Conservation (phyloP, 2,797 vertebrate genomes). For the Remorina albescens region DNA sequence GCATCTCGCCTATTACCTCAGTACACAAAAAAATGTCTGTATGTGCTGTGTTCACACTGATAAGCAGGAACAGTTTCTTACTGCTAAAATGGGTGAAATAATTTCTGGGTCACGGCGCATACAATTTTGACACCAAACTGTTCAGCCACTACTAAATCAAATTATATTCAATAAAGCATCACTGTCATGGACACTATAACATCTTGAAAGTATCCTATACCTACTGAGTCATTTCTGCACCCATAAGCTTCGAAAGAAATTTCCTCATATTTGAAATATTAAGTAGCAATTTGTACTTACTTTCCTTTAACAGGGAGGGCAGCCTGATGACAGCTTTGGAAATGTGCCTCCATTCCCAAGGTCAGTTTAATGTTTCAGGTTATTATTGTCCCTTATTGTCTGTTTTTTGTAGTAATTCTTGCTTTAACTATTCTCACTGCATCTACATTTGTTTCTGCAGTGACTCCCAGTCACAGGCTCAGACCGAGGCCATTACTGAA, state of each 20-base stretch:
- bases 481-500: conserved; percentile 92
- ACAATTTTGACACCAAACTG: neutral
- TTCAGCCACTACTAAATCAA: neutral
- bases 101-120: neutral
- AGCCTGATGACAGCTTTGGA: conserved; percentile 88
- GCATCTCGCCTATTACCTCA: conserved; percentile 41
- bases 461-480: conserved; percentile 87
- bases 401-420: neutral
- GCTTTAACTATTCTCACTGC: neutral
- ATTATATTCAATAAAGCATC: conserved; percentile 10
- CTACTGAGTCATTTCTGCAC: conserved; percentile 12
- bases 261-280: neutral
- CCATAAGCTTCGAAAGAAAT: neutral
- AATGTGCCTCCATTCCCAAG: conserved; percentile 84
- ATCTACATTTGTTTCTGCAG: conserved; percentile 61
- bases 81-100: conserved; percentile 9
- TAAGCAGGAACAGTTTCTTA: conserved; percentile 27
- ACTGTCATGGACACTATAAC: neutral
- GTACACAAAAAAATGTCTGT: conserved; percentile 26
- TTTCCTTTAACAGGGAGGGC: conserved; percentile 84
- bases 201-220: neutral
- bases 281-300: neutral
- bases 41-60: conserved; percentile 18
- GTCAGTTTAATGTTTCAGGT: conserved; percentile 71
- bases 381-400: neutral